Evolutionary conservation across 2,113 vertebrate species (phyloP).

Genomic region (Gnathonemus echidnorhynchus): DNA sequence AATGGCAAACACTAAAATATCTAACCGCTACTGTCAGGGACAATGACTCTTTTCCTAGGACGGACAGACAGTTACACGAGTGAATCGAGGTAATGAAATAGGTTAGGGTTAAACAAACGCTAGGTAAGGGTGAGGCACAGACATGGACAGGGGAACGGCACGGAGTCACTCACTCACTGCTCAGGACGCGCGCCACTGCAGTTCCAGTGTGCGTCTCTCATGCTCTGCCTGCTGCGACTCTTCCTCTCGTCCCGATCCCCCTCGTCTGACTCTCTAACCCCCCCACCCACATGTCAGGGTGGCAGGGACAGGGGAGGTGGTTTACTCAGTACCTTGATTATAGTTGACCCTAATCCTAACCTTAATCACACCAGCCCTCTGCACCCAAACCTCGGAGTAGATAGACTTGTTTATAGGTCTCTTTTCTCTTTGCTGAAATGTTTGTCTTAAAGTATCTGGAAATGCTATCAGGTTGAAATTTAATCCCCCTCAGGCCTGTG

Average conservation of each 20-base stretch:
- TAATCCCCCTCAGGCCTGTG: constrained; percentile 39
- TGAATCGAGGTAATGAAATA: not conserved
- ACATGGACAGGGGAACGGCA: not conserved
- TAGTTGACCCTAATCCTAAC: not conserved
- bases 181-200: not conserved
- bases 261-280: constrained; percentile 26
- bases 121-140: not conserved
- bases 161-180: not conserved
- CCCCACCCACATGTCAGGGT: constrained; percentile 3
- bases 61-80: not conserved
- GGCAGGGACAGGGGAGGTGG: not conserved
- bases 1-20: not conserved
- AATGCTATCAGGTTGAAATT: constrained; percentile 67
- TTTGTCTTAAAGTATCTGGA: constrained; percentile 36
- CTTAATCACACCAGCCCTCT: not conserved
- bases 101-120: not conserved
- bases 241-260: constrained; percentile 52
- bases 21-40: not conserved
- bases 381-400: constrained; percentile 8
- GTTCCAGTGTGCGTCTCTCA: constrained; percentile 1
- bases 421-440: constrained; percentile 33
- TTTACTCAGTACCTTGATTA: not conserved
- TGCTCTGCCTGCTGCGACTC: constrained; percentile 26
- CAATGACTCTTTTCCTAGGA: not conserved
- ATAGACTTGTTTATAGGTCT: constrained; percentile 33